phyloP scores from a whole-genome alignment of 2,113 vertebrate species.

The Oncorhynchus masou region DNA sequence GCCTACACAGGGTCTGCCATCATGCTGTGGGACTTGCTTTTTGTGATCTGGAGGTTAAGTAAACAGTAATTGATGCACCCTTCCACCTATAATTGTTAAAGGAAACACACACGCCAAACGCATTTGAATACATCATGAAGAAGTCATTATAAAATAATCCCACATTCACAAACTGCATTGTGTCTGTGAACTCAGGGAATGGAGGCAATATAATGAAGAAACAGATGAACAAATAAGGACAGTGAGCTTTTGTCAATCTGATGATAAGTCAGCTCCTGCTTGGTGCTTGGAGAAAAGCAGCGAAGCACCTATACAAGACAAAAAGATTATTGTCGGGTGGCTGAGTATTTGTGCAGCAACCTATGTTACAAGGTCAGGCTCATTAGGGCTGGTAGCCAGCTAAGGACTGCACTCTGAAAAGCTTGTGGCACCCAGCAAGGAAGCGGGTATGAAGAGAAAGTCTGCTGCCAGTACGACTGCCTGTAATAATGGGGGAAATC shows the following conservation, averaged over 20 bases:
- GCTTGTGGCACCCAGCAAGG: slow-evolving; percentile 8
- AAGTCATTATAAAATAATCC: not conserved
- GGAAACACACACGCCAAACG: not conserved
- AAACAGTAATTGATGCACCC: no score
- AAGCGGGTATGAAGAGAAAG: not conserved
- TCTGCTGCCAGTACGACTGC: not conserved
- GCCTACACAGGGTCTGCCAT: no score
- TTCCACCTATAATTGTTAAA: not conserved
- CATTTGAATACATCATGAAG: not conserved
- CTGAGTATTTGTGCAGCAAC: slow-evolving; percentile 27
- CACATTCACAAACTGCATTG: not conserved
- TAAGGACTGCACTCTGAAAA: slow-evolving; percentile 13
- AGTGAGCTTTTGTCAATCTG: slow-evolving; percentile 13
- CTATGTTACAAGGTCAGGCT: slow-evolving; percentile 34
- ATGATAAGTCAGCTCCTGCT: slow-evolving; percentile 8
- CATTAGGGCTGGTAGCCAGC: slow-evolving; percentile 20
- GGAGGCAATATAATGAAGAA: not conserved
- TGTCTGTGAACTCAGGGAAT: slow-evolving; percentile 1
- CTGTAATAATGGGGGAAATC: not conserved
- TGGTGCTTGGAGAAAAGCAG: not conserved
- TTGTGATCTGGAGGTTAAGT: no score
- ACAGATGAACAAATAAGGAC: slow-evolving; percentile 31
- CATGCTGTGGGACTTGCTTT: no score
- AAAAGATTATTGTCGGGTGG: slow-evolving; percentile 23
- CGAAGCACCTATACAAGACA: slow-evolving; percentile 14